Evolutionary conservation across 1,140 invertebrate species (phyloP).

Genomic region (Glossosoma conforme): DNA sequence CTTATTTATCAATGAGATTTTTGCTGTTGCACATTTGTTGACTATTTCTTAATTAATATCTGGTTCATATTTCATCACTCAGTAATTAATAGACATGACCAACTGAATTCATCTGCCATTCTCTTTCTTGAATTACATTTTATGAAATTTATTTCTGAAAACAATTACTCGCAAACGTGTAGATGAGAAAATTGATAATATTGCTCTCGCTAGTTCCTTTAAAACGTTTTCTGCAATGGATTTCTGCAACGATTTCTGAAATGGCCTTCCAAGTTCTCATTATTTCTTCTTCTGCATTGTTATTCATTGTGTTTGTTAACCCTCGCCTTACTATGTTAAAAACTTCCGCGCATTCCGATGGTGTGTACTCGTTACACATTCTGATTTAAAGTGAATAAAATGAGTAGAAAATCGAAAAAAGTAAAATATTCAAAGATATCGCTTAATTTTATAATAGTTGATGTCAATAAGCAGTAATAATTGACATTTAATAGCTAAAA

Average conservation of each 20-base stretch:
- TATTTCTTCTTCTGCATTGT: constrained; percentile 13
- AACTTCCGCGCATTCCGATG: too few relatives aligned
- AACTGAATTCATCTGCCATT: constrained; percentile 1
- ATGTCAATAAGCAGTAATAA: too few relatives aligned
- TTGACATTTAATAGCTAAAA: too few relatives aligned
- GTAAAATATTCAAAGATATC: too few relatives aligned
- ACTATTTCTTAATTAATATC: not conserved
- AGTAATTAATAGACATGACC: not conserved
- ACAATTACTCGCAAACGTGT: constrained; percentile 1
- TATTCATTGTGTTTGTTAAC: constrained; percentile 7
- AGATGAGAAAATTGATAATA: too few relatives aligned
- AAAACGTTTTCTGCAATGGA: too few relatives aligned
- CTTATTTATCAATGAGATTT: not conserved
- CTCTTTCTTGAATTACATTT: constrained; percentile 2
- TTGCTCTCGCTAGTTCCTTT: not conserved
- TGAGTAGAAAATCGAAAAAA: too few relatives aligned
- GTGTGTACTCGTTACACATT: too few relatives aligned
- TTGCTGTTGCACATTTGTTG: not conserved
- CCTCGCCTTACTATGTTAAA: too few relatives aligned
- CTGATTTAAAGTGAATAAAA: too few relatives aligned
- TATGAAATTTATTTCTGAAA: constrained; percentile 5
- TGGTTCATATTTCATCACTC: not conserved
- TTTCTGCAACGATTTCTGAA: constrained; percentile 6
- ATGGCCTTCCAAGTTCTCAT: not conserved
- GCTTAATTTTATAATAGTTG: too few relatives aligned